These are phyloP conservation scores for Amia ocellicauda DNA, from an alignment of 2,113 vertebrate species.

Conservation along the genomic window DNA sequence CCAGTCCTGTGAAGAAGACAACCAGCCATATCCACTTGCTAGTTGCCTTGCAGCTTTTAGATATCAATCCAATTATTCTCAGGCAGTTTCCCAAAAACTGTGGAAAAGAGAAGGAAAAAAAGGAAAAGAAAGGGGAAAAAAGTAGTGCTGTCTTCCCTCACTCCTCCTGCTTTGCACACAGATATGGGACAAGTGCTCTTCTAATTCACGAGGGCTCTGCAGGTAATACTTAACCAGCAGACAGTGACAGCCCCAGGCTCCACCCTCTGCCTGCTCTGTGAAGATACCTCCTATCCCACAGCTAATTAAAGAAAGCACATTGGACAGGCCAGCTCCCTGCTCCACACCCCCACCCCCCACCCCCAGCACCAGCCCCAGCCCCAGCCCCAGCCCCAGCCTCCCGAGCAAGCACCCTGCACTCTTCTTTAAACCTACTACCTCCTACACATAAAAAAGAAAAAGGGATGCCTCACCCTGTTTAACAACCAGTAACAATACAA, in stretches of 20 bases:
- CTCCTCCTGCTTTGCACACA: slow-evolving; percentile 40
- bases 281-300: slow-evolving; percentile 51
- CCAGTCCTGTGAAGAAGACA: slow-evolving; percentile 59
- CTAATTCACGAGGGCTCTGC: slow-evolving; percentile 56
- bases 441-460: too few species aligned
- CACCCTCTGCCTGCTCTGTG: slow-evolving; percentile 56
- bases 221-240: slow-evolving; percentile 74
- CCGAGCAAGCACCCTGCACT: neutral
- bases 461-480: too few species aligned
- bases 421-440: too few species aligned
- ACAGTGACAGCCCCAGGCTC: slow-evolving; percentile 58
- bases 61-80: slow-evolving; percentile 15
- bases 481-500: too few species aligned
- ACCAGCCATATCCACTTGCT: slow-evolving; percentile 66
- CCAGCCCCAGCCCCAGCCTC: neutral
- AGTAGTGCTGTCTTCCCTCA: slow-evolving; percentile 37
- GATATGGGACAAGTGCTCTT: slow-evolving; percentile 48
- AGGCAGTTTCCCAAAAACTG: slow-evolving; percentile 11
- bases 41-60: slow-evolving; percentile 49
- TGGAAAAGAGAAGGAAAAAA: slow-evolving; percentile 4
- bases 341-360: slow-evolving; percentile 37
- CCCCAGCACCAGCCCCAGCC: slow-evolving; percentile 25
- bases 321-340: slow-evolving; percentile 50
- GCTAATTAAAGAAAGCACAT: slow-evolving; percentile 71
- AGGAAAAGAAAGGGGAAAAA: slow-evolving; percentile 20